Base-by-base conservation (phyloP, 35 echinoderm and acorn worm genomes). In the Anneissia japonica region DNA sequence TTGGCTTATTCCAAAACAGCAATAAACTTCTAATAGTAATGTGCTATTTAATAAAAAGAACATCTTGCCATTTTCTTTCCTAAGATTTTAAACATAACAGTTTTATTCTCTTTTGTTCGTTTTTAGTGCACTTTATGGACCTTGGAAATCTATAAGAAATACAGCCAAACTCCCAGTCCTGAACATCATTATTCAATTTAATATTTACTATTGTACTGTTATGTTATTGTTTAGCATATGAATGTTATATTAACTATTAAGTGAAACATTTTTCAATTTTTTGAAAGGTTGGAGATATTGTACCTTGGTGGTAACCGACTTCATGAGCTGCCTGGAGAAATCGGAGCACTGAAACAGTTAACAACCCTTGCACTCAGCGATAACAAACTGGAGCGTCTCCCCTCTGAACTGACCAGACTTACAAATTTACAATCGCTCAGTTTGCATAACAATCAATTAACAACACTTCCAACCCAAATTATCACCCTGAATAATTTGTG, bases 301-400 rank as follows among this genome's bases (percentile, higher is more conserved):
- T 97, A 97, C 74, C 77, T 97, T 6, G 94, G 94, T 72, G 94
- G 94, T 36, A 97, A 97, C 33, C 94, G 88, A 10, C 76, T 97
- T 17, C 55, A 81, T 3, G 77, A 77, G 75, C 79, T 97, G 9
- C 94, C 94, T 3, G 73, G 81, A 11, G 88, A 87, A 81, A 35
- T 97, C 10, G 91, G 94, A 10, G 46, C 56, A 39, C 87, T 97
- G 3, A 46, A 38, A 0, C 74, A 73, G 16, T 88, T 97, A 0
- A 32, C 35, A 38, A 90, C 78, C 26, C 64, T 97, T 36, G 91
- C 83, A 31, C 85, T 97, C 0, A 90, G 90, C 35, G 94, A 97
- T 29, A 97, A 97, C 46, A 88, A 86, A 74, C 72, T 97, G 2
- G 75, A 85, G 6, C 12, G 74, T 0, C 84, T 97, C 4, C 94